Base-by-base conservation (phyloP, 2,888 invertebrate species). In the Amblyjoppa fuscipennis region DNA sequence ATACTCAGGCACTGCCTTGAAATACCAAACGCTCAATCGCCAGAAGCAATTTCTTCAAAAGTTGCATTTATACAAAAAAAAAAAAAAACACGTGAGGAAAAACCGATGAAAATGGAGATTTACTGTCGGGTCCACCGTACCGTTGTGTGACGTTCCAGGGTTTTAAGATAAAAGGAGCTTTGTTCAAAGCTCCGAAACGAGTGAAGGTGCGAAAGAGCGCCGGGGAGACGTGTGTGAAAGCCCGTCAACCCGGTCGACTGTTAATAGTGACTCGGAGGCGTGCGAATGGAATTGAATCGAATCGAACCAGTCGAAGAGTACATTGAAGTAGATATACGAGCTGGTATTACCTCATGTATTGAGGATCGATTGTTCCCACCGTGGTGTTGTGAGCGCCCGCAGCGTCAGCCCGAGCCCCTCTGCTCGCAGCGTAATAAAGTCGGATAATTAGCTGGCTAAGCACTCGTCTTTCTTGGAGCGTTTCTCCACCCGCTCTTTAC, bases 391-490 rank as follows among this genome's bases (percentile, higher is more conserved):
- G 45, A 38, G 66, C 28, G 20, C 31, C 75, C 49, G 75, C 64
- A 49, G 51, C 75, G 49, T 16, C 59, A 61, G 31, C 74, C 16
- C 51, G 45, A 4, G 3, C 13, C 38, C 25, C 49, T 34, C 45
- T 74, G 45, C n/a, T 66, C 59, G 71, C 70, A 31, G 75, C 49
- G 66, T 76, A 66, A 64, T 76, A 76, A 76, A 66, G 75, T 59
- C 64, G 74, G 71, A 75, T 84, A 80, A 87, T 87, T 81, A 83
- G 84, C 78, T 83, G 75, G 71, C 80, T 81, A 77, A 82, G 84
- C 78, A 81, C 70, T 77, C 75, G 20, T 53, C 53, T 80, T 71
- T 34, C 45, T 66, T 53, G 64, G 6, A 64, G 64, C 64, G 31
- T 34, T n/a, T 66, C 34, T 56, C 68, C 28, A 13, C 20, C 70